Base-by-base conservation (phyloP, 2,888 invertebrate genomes). In the Heliconius sara region DNA sequence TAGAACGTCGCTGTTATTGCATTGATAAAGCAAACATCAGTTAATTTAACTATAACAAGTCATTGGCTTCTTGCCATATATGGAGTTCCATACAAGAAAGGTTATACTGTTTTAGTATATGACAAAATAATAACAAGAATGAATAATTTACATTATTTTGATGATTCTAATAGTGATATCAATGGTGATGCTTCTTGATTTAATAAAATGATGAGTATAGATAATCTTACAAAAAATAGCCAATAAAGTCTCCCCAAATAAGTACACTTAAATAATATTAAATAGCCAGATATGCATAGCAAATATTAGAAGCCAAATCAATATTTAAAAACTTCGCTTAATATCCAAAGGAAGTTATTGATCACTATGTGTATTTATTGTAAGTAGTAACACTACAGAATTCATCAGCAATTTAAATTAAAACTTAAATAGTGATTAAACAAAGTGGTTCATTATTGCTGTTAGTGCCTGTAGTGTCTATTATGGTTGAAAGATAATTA, bases 1-100 rank as follows among this genome's bases (percentile, higher is more conserved):
- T 67, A 76, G 71, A 43, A 71, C 43, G 22, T 19, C 47, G 76
- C 78, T 79, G 67, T 60, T 70, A 13, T 22, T 25, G 63, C 71
- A 78, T 72, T 76, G 78, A 78, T 80, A 78, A 75, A 75, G 67
- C 43, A 71, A 78, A 76, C 76, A 72, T 30, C 78, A 76, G 39
- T 57, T 47, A 22, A 67, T n/a, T 43, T 52, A 76, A 73, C 71
- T 78, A 73, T 57, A 76, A 78, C 80, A 72, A 80, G 75, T 60
- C 19, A 47, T 66, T 80, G 80, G 80, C 78, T 22, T 34, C 52
- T 67, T 73, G 76, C 80, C 78, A 80, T 52, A 22, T 77, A 57
- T 72, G 67, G 67, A 39, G 43, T 67, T 72, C 19, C 47, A 57
- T 63, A 73, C 13, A 30, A 39, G 5, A 25, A 52, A 52, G 52